Percentiles rank a stretch among this genome's conserved stretches.
Conservation (phyloP, 2,888 invertebrate species). For the Athalia cordata region DNA sequence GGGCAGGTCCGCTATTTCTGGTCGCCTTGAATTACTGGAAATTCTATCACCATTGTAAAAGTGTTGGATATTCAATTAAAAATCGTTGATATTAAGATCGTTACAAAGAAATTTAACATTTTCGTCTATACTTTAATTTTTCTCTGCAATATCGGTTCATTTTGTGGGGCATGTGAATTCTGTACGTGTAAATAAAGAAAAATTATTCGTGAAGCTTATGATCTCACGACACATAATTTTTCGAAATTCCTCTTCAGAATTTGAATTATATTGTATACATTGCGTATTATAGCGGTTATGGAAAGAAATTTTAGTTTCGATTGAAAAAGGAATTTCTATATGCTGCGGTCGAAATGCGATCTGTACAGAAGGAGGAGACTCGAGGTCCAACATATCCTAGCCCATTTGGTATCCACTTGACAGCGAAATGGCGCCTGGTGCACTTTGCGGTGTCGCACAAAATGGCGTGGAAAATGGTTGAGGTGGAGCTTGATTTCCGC, state of each 20-base stretch:
- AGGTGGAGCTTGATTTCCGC: slow-evolving; percentile 4
- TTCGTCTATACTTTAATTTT: no score
- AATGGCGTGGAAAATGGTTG: slow-evolving; percentile 18
- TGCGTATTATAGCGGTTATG: neutral
- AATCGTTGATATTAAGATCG: no score
- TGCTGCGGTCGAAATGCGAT: neutral
- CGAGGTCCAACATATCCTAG: neutral
- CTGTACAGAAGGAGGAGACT: no score
- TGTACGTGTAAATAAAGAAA: no score
- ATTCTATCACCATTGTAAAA: neutral
- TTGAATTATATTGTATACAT: neutral
- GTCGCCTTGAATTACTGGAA: neutral
- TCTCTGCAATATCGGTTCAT: no score
- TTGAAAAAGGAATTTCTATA: neutral
- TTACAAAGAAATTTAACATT: no score
- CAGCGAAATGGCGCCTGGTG: slow-evolving; percentile 5
- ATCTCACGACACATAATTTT: no score
- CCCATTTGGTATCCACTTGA: slow-evolving; percentile 30
- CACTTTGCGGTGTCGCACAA: slow-evolving; percentile 27
- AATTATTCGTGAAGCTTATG: no score
- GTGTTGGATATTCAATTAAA: no score
- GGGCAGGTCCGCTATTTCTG: neutral
- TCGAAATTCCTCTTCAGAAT: neutral
- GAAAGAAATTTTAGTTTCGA: neutral
- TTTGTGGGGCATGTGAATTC: no score